phyloP scores from a whole-genome alignment of 2,113 vertebrate genomes.

The Vidua macroura region DNA sequence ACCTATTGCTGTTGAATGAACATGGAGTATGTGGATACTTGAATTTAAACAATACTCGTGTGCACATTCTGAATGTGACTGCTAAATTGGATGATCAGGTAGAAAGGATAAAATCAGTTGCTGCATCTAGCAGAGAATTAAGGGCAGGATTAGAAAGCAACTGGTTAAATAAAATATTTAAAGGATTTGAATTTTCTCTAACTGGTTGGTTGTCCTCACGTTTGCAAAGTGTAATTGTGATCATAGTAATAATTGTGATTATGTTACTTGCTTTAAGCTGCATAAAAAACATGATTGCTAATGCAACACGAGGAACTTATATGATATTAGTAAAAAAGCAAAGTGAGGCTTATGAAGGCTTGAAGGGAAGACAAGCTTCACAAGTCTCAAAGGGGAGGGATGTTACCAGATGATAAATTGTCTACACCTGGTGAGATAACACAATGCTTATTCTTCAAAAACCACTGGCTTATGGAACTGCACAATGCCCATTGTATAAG shows the following conservation, averaged over 20 bases:
- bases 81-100: neutral
- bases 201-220: no score
- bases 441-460: neutral
- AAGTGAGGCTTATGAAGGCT: neutral
- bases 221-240: neutral
- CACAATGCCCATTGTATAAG: neutral
- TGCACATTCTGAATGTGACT: neutral
- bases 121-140: no score
- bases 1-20: neutral
- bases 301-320: neutral
- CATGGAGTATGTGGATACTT: neutral
- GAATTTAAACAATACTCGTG: neutral
- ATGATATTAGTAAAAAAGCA: neutral
- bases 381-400: neutral
- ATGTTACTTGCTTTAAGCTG: neutral
- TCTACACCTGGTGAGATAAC: neutral
- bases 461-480: neutral
- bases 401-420: neutral
- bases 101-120: neutral
- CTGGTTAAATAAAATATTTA: no score
- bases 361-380: neutral
- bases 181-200: no score
- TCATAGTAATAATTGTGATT: neutral
- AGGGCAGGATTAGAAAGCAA: no score
- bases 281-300: neutral